phyloP scores from a whole-genome alignment of 2,888 invertebrate genomes.

The Aricia artaxerxes region DNA sequence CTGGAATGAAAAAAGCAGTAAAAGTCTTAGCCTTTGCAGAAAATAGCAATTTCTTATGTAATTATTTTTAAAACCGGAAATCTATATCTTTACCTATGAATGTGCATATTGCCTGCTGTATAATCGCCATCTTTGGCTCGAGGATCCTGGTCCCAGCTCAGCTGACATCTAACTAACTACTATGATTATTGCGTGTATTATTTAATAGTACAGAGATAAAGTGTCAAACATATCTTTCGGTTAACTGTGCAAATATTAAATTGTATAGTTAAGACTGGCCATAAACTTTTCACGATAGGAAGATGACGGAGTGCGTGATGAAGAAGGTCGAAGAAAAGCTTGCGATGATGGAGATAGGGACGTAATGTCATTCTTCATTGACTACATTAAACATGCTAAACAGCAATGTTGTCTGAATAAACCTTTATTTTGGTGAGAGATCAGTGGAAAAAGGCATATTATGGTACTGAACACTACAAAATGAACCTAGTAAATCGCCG shows the following conservation, averaged over 20 bases:
- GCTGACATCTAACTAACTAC: background rate
- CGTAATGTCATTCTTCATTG: no score
- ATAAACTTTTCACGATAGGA: background rate
- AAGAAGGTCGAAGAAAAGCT: no score
- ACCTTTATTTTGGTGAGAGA: no score
- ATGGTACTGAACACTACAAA: no score
- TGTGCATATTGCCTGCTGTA: conserved; percentile 1
- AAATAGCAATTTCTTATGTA: background rate
- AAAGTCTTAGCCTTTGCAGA: background rate
- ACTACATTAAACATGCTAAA: no score
- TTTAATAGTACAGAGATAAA: conserved; percentile 9
- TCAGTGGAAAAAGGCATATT: no score
- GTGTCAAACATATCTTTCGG: background rate
- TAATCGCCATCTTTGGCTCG: background rate
- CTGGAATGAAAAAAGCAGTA: background rate
- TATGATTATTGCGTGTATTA: background rate
- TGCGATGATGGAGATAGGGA: no score
- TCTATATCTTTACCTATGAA: background rate
- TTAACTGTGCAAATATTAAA: background rate
- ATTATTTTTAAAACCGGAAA: background rate
- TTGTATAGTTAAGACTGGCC: background rate
- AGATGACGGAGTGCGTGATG: background rate
- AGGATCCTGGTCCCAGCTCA: background rate
- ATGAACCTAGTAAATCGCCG: no score
- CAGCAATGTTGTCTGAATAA: no score